A percentile compares a stretch with the other conserved stretches of the same genome.
Evolutionary conservation across 2,888 invertebrate species (phyloP).

Genomic region (Sialis lutaria): DNA sequence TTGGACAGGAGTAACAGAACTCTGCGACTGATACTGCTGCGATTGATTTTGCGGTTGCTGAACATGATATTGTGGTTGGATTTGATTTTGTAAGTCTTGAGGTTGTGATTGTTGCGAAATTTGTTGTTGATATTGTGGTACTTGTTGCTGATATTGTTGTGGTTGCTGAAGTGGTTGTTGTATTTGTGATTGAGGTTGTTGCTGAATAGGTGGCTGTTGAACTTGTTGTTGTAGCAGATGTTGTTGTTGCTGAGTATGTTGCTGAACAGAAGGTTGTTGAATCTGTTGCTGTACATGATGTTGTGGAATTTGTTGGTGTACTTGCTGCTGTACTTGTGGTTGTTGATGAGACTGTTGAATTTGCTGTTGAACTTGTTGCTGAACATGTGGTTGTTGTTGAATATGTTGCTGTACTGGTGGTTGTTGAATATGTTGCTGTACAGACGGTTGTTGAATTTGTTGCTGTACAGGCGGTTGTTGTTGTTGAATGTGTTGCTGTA

Average conservation of each 20-base stretch:
- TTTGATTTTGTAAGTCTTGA: conserved; percentile 1
- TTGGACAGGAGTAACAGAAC: background rate
- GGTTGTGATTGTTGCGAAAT: conserved; percentile 5
- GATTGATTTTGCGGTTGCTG: conserved; percentile 5
- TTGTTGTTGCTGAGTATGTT: too few relatives aligned
- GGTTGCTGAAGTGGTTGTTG: conserved; percentile 13
- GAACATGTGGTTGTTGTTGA: conserved; percentile 1
- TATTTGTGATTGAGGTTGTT: conserved; percentile 2
- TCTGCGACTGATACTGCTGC: conserved; percentile 8
- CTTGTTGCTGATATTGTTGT: conserved; percentile 9
- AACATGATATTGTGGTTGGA: conserved; percentile 2
- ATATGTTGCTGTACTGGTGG: background rate
- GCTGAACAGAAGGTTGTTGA: too few relatives aligned
- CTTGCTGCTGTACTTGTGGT: conserved; percentile 6
- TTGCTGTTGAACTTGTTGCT: conserved; percentile 8
- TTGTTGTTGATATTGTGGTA: conserved; percentile 9
- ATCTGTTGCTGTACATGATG: background rate
- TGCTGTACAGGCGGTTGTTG: background rate
- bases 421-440: conserved; percentile 11
- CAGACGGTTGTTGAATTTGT: background rate
- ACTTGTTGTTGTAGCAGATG: conserved; percentile 11
- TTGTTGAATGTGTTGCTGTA: conserved; percentile 7
- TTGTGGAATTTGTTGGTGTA: conserved; percentile 8
- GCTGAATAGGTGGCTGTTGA: conserved; percentile 14
- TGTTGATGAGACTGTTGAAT: conserved; percentile 8